Conservation (phyloP, 1,140 invertebrate genomes). For the Gonatopus flavifemur region DNA sequence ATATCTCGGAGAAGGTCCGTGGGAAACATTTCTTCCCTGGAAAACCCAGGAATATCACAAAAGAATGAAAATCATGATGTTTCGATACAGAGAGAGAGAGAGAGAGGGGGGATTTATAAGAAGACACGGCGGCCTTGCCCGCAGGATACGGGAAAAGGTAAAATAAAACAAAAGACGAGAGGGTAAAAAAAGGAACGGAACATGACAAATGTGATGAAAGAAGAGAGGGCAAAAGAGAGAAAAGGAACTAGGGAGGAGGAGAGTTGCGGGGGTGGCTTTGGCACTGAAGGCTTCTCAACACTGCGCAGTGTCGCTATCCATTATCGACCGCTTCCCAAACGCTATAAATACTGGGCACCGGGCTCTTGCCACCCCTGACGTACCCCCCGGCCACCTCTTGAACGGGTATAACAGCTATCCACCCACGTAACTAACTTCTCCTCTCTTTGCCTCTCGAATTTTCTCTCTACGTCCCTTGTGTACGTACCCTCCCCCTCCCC, state of each 20-base stretch:
- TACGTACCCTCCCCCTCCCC: constrained; percentile 1
- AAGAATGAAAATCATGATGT: too few relatives aligned
- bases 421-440: constrained; percentile 12
- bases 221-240: background rate
- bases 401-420: background rate
- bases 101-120: constrained; percentile 12
- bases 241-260: background rate
- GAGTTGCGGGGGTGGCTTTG: constrained; percentile 15
- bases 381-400: constrained; percentile 15
- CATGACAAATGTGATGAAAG: too few relatives aligned
- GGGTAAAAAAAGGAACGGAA: too few relatives aligned
- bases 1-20: too few relatives aligned
- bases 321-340: constrained; percentile 49
- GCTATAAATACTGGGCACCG: constrained; percentile 55
- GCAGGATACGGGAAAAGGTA: too few relatives aligned
- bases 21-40: too few relatives aligned
- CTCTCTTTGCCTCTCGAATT: background rate
- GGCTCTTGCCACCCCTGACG: constrained; percentile 38
- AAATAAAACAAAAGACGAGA: constrained; percentile 4
- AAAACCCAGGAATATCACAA: too few relatives aligned
- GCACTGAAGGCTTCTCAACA: constrained; percentile 37
- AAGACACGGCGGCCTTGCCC: too few relatives aligned
- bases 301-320: constrained; percentile 51
- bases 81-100: constrained; percentile 6
- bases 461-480: constrained; percentile 20